Base-by-base conservation (phyloP, 2,888 invertebrate species). In the Drosophila siamana region DNA sequence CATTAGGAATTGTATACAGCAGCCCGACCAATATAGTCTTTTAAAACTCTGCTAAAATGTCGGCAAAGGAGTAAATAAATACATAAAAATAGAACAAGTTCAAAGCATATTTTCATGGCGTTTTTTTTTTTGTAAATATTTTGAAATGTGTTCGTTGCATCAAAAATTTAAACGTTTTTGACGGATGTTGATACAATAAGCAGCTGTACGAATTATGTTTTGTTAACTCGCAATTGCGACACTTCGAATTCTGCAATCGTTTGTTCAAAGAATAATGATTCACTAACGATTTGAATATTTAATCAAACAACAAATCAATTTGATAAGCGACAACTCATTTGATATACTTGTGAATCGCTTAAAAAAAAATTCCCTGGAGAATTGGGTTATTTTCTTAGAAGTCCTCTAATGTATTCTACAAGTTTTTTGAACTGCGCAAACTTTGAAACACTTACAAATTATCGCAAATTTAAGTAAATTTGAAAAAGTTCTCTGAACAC, bases 31-130 rank as follows among this genome's bases (percentile, higher is more conserved):
- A 15, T 15, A 28, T 19, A 30, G n/a, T 44, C 44, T 40, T 62
- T 43, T 15, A 56, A 52, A 62, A 56, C 47, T 75, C 61, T 68
- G 69, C 51, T 41, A 26, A 22, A 26, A 57, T 22, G 44, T 36
- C 19, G 16, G 46, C 33, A n/a, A 5, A 4, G 41, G 41, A 77
- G 43, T 67, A 60, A 66, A 77, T 72, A 63, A 52, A 30, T 52
- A 36, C 40, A 72, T 77, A 44, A 67, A 72, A 77, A 71, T 71
- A 46, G 72, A 57, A 54, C 63, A 69, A 75, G 63, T 78, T 69
- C 78, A 78, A 75, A 78, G 74, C 74, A 64, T 69, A 57, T 78
- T 68, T 75, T 41, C 19, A 26, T 36, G 1, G 11, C 15, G 11
- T 30, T 30, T 30, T 28, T 28, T 28, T 28, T 33, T 38, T 44